Evolutionary conservation across 1,140 invertebrate species (phyloP).

Genomic region (Lethocerus indicus): DNA sequence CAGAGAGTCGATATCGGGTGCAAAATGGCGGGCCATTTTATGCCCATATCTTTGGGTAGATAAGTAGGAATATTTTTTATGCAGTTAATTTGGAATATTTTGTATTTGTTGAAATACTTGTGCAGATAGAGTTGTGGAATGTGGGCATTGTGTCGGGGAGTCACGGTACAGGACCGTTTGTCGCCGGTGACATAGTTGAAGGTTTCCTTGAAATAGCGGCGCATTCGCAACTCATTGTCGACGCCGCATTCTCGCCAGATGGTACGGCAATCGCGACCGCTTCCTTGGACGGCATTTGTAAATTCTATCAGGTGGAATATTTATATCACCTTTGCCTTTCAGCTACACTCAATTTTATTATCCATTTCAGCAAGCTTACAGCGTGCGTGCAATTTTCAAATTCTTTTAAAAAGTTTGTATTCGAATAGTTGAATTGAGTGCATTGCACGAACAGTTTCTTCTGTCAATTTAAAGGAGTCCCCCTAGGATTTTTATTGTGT

Average conservation of each 20-base stretch:
- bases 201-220: slow-evolving; percentile 47
- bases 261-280: slow-evolving; percentile 82
- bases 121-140: slow-evolving; percentile 44
- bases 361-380: no score
- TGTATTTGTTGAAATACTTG: slow-evolving; percentile 14
- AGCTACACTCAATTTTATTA: no score
- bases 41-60: no score
- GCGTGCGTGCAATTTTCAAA: no score
- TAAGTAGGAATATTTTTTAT: no score
- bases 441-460: no score
- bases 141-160: slow-evolving; percentile 31
- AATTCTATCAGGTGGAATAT: slow-evolving; percentile 66
- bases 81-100: slow-evolving; percentile 18
- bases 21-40: no score
- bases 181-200: slow-evolving; percentile 29
- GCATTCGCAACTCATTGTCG: slow-evolving; percentile 53
- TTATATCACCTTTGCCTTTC: background rate
- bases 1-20: no score
- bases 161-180: slow-evolving; percentile 28
- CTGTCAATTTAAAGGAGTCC: no score
- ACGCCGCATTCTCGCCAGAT: slow-evolving; percentile 83
- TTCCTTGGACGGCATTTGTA: slow-evolving; percentile 68
- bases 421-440: no score
- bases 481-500: no score
- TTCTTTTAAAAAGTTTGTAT: no score